Percentiles rank a stretch among this genome's conserved stretches.
Conservation (phyloP, 2,888 invertebrate species). For the Cancer borealis region DNA sequence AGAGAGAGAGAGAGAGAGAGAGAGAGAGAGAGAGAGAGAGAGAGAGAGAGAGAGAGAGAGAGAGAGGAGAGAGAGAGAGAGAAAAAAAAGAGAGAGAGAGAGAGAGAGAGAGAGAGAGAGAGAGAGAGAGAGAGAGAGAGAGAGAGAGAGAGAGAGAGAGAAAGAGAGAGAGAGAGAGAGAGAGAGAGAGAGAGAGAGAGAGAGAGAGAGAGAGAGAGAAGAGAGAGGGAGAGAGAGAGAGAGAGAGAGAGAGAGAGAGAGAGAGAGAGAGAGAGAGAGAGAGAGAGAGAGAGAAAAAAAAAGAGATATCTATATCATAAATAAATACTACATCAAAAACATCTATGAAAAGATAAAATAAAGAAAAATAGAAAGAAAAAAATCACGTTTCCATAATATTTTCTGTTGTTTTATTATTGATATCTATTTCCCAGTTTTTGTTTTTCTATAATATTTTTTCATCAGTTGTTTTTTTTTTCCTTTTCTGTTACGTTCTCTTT, state of each 20-base stretch:
- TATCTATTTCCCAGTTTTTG: too few species aligned
- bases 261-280: conserved; percentile 40
- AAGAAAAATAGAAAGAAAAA: too few species aligned
- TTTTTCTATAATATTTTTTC: neutral
- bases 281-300: neutral
- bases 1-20: conserved; percentile 55
- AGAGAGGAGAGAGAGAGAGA: neutral
- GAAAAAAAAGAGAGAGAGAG: neutral
- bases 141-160: too few species aligned
- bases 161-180: conserved; percentile 38
- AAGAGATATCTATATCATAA: neutral
- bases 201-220: conserved; percentile 29
- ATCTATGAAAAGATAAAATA: too few species aligned
- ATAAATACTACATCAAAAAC: too few species aligned
- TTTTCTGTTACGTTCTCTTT: neutral
- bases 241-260: conserved; percentile 34
- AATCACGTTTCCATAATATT: too few species aligned
- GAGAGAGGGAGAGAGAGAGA: conserved; percentile 32
- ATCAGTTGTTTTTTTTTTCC: neutral
- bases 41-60: conserved; percentile 42
- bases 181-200: conserved; percentile 55
- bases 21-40: conserved; percentile 31
- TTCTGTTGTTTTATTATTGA: too few species aligned
- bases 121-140: neutral
- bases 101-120: neutral